Conservation (phyloP, 2,113 vertebrate genomes). For the Nothoprocta perdicaria region DNA sequence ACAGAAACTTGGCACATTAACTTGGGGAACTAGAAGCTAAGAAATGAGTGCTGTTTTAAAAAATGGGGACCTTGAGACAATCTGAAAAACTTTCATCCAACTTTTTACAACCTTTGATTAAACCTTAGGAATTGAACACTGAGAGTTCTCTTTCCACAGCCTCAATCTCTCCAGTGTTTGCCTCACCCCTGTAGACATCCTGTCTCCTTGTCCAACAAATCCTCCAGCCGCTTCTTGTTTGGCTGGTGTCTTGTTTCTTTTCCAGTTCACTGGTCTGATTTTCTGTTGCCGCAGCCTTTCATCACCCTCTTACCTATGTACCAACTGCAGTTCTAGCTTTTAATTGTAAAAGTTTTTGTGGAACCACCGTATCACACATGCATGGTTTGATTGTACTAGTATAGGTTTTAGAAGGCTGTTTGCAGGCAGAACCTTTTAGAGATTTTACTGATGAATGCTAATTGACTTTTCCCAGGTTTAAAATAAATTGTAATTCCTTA, state of each 20-base stretch:
- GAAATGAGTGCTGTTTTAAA: conserved; percentile 10
- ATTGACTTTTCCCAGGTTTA: not conserved
- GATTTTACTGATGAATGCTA: not conserved
- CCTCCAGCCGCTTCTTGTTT: not conserved
- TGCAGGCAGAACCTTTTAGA: not conserved
- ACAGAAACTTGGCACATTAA: conserved; percentile 35
- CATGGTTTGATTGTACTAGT: not conserved
- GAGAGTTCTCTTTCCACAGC: conserved; percentile 9
- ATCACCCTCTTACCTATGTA: rapidly evolving
- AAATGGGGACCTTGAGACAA: not conserved
- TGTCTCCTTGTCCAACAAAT: conserved; percentile 46
- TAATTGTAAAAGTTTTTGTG: not conserved
- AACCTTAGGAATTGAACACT: conserved; percentile 23
- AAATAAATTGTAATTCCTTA: not conserved
- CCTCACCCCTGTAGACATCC: conserved; percentile 24
- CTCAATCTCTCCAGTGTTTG: not conserved
- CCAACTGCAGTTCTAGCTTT: not conserved
- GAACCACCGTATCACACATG: rapidly evolving
- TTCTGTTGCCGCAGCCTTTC: not conserved
- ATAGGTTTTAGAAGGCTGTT: not conserved
- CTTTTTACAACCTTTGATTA: conserved; percentile 36
- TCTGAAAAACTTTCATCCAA: conserved; percentile 32
- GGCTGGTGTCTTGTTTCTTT: not conserved
- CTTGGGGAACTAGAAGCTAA: conserved; percentile 27
- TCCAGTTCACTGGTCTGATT: not conserved